Conservation (phyloP, 2,888 invertebrate species). For the Rugalucina vietnamica region DNA sequence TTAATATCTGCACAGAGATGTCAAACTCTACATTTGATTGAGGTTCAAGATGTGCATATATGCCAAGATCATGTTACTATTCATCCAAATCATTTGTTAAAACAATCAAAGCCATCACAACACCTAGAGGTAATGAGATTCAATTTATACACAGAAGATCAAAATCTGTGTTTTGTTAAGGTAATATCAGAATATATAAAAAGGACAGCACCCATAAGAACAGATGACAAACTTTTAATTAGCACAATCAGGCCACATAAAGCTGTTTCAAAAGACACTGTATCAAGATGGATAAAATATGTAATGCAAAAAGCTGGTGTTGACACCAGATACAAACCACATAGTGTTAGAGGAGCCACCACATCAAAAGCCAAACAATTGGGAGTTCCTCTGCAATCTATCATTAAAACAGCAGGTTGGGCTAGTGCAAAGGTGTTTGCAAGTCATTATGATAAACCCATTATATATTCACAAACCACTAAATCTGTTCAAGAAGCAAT, state of each 20-base stretch:
- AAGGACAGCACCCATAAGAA: background rate
- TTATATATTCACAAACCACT: background rate
- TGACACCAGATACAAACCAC: background rate
- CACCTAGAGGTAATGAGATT: background rate
- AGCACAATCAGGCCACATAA: constrained; percentile 12
- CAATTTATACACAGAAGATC: background rate
- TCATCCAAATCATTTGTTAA: background rate
- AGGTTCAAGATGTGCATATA: background rate
- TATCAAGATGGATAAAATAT: constrained; percentile 12
- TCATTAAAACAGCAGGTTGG: constrained; percentile 19
- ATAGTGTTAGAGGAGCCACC: constrained; percentile 13
- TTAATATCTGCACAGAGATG: constrained; percentile 11
- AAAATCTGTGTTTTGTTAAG: constrained; percentile 8
- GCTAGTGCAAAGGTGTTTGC: background rate
- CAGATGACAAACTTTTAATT: background rate
- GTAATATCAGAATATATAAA: background rate
- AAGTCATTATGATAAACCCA: background rate
- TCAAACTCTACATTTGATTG: constrained; percentile 5
- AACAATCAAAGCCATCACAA: background rate
- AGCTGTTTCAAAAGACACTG: constrained; percentile 5
- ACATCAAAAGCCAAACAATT: background rate
- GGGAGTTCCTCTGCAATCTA: background rate
- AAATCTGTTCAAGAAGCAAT: background rate
- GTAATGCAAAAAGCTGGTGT: background rate
- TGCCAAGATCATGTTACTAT: background rate